Percentiles rank a stretch among this genome's conserved stretches.
These are phyloP conservation scores for Ceyx melanurus DNA, from an alignment of 2,113 vertebrate species.

Conservation along the genomic window DNA sequence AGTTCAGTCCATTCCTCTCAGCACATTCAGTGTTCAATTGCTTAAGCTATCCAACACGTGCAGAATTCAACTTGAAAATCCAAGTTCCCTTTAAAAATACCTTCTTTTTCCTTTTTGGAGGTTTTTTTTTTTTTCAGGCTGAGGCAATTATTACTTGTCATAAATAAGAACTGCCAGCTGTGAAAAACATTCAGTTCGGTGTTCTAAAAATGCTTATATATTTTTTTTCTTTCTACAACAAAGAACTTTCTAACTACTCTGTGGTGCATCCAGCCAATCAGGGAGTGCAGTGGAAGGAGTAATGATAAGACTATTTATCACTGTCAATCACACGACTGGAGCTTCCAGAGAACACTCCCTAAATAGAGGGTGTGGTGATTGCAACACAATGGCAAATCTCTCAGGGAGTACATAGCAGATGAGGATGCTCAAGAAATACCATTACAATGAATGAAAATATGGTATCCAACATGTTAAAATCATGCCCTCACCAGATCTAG, in stretches of 20 bases:
- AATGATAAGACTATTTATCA: slow-evolving; percentile 17
- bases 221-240: slow-evolving; percentile 15
- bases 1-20: background rate
- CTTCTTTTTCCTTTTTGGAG: background rate
- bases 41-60: background rate
- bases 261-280: background rate
- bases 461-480: background rate
- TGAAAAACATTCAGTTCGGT: slow-evolving; percentile 3
- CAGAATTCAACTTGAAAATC: background rate
- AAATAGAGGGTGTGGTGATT: background rate
- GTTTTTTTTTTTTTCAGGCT: background rate
- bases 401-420: background rate
- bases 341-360: background rate
- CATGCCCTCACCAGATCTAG: background rate
- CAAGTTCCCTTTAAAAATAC: background rate
- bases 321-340: slow-evolving; percentile 4
- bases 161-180: slow-evolving; percentile 64
- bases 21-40: background rate
- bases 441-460: background rate
- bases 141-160: slow-evolving; percentile 51
- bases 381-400: background rate
- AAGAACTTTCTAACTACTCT: background rate
- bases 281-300: background rate
- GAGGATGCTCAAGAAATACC: background rate
- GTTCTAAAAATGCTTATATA: slow-evolving; percentile 48